Evolutionary conservation across 2,888 invertebrate species (phyloP), one percentile per base, ranked within the genome.

Genomic region (Drosophila sordidula): DNA sequence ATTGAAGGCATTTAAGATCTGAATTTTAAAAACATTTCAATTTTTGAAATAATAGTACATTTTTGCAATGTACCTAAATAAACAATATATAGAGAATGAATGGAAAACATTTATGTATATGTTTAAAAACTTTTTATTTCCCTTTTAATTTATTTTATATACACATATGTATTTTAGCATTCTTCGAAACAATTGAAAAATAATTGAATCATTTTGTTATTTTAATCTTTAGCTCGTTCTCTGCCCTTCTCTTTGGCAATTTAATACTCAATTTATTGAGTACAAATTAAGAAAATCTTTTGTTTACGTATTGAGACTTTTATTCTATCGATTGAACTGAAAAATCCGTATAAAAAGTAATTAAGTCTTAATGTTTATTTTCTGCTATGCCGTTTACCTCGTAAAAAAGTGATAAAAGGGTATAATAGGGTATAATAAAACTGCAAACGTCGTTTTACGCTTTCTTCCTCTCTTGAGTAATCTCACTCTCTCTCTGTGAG

Each of bases 181-280:
- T 34, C 34, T 14, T 2, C 14, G 44, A 46, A 46, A 26, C 36
- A 26, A 55, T 47, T 46, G 36, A 16, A 38, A 47, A 26, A 36
- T 14, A 34, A 47, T 55, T 46, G 46, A 55, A 46, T 46, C n/a
- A 38, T 26, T 26, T 55, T 6, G 18, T 42, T 36, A 36, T 54
- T 34, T 45, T 25, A 25, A 45, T 8, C n/a, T 22, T 42, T 42
- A 8, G 11, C 2, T 18, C 2, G 18, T 18, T 18, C 18, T 18
- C 18, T 18, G 18, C 16, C 16, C 18, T 18, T 11, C 12, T 9
- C 42, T 42, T 22, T 6, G 25, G 4, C 29, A 14, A 34, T 45
- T 32, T 9, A 18, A 5, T n/a, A 11, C 29, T 52, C n/a, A 42
- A 52, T 54, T 54, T 54, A 25, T 25, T 12, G 42, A 34, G 14